Base-by-base conservation (phyloP, 64 coral and sea anemone species). In the Orbicella faveolata region DNA sequence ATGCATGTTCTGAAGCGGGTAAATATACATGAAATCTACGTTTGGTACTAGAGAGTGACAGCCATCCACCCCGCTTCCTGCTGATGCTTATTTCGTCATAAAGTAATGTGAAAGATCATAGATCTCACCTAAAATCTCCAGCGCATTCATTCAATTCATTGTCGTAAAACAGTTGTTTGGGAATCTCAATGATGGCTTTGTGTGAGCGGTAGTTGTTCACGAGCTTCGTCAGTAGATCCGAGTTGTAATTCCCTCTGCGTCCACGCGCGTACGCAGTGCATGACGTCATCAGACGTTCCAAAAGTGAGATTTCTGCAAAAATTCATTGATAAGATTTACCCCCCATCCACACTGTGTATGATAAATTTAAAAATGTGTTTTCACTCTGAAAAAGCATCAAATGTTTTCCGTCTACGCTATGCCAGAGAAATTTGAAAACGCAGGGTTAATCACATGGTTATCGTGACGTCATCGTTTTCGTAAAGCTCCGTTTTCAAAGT, bases 191-290 rank as follows among this genome's bases (percentile, higher is more conserved):
- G 17, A 93, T 93, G 7, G 68, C 34, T 63, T 21, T 79, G 78
- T 93, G 92, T 57, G 92, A 93, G 17, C 92, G 92, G 73, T 93
- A 93, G 78, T 93, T 93, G 67, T 93, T 93, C 14, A 93, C 86
- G 5, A 93, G 79, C 34, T 93, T 93, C 21, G 85, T 93, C 36
- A 93, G 69, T 14, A 93, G 68, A 17, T 52, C 70, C 21, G 72
- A 39, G 65, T 52, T 83, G 70, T 93, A 93, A 9, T 67, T 81
- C 0, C 79, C 72, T 41, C 3, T 63, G 26, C 65, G 36, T 25
- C 86, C 86, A n/a, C 92, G 92, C 6, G 26, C 13, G 70, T 93
- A 93, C 6, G 81, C 78, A 20, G 76, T 61, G 37, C 75, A 67
- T 69, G 87, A 89, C 14, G 86, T 93, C 92, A 93, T 93, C 69